Percentiles rank a stretch among this genome's conserved stretches.
phyloP scores from a whole-genome alignment of 1,140 invertebrate species.

The Zeugodacus cucurbitae region DNA sequence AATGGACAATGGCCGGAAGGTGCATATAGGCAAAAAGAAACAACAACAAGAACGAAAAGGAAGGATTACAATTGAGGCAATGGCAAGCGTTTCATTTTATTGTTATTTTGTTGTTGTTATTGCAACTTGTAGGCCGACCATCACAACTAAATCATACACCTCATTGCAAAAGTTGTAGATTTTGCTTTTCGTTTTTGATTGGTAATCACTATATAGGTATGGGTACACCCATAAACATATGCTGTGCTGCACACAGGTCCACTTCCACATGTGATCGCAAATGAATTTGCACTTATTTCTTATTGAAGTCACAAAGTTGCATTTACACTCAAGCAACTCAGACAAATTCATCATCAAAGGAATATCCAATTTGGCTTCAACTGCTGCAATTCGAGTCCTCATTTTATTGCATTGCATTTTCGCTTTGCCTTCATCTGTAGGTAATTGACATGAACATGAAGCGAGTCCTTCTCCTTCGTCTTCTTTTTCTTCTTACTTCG shows the following conservation, averaged over 20 bases:
- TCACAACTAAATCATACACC: not conserved
- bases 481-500: too few species aligned
- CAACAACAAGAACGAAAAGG: not conserved
- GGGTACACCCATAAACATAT: not conserved
- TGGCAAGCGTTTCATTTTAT: not conserved
- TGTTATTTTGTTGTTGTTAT: too few species aligned
- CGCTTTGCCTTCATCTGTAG: not conserved
- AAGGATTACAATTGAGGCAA: not conserved
- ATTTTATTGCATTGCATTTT: too few species aligned
- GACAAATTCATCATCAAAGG: too few species aligned
- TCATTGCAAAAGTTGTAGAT: not conserved
- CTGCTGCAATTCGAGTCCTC: too few species aligned
- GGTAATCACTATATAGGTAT: too few species aligned
- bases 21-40: not conserved
- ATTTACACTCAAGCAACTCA: too few species aligned
- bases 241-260: not conserved
- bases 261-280: not conserved
- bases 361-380: too few species aligned
- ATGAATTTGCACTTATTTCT: slow-evolving; percentile 3
- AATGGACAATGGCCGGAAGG: too few species aligned
- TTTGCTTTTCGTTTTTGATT: not conserved
- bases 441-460: not conserved
- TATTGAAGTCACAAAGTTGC: slow-evolving; percentile 14
- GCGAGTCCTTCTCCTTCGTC: too few species aligned
- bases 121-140: not conserved